These are phyloP conservation scores for Aramus guarauna DNA, from an alignment of 2,113 vertebrate species.

Conservation along the genomic window DNA sequence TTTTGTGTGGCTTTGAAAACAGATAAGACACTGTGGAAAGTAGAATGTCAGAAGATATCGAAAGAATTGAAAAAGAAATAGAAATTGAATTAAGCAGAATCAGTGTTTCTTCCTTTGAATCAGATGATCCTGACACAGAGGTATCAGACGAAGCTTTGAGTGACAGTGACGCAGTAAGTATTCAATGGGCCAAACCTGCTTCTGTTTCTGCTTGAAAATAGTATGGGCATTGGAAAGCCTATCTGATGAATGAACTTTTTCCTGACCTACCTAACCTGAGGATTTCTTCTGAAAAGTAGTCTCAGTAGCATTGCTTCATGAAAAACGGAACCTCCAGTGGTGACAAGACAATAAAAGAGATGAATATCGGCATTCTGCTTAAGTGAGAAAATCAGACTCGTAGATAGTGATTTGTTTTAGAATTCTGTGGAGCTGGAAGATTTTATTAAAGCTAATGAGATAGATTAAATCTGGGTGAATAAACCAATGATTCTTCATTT, in stretches of 20 bases:
- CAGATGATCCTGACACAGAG: constrained; percentile 50
- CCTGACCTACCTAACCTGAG: too few relatives aligned
- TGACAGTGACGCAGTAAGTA: constrained; percentile 66
- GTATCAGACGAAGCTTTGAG: constrained; percentile 52
- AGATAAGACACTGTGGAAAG: not conserved
- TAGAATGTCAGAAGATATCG: constrained; percentile 21
- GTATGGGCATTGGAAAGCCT: not conserved
- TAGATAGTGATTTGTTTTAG: not conserved
- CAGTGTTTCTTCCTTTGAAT: constrained; percentile 63
- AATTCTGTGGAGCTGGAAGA: not conserved
- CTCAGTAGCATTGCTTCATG: not conserved
- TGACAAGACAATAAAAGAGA: not conserved
- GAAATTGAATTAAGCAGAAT: constrained; percentile 71
- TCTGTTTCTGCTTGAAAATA: not conserved
- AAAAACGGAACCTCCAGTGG: not conserved
- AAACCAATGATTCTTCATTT: not conserved
- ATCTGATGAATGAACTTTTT: not conserved
- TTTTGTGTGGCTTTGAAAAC: not conserved
- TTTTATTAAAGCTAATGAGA: not conserved
- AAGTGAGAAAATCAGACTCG: not conserved
- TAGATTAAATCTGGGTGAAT: not conserved
- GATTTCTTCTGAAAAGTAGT: not conserved
- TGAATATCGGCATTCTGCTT: not conserved
- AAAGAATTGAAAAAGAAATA: constrained; percentile 63
- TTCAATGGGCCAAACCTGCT: not conserved